Percentiles rank a stretch among this genome's conserved stretches.
Evolutionary conservation across 2,113 vertebrate species (phyloP).

Genomic region (Paratilapia polleni): DNA sequence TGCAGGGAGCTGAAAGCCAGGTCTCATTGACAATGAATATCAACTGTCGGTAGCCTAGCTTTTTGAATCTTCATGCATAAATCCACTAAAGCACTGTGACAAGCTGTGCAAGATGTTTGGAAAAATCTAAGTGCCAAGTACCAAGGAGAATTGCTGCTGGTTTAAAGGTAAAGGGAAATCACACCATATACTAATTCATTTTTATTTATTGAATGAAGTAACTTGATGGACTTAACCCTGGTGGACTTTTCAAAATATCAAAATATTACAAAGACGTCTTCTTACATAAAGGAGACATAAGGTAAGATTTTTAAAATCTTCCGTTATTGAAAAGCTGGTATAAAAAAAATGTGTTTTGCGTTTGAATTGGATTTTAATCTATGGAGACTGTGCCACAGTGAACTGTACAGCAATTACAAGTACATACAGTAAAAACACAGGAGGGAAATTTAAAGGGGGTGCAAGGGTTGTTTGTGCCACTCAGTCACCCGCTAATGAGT

Average conservation of each 20-base stretch:
- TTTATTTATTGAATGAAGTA: too few species aligned
- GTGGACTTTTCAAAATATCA: not conserved
- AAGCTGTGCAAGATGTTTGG: not conserved
- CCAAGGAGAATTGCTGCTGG: not conserved
- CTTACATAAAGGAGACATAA: not conserved
- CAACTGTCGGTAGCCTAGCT: not conserved
- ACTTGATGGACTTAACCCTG: not conserved
- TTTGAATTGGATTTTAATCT: not conserved
- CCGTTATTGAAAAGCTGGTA: not conserved
- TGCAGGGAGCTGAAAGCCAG: not conserved
- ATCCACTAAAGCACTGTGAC: not conserved
- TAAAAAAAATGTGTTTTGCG: not conserved
- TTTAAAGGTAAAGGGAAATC: not conserved
- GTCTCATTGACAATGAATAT: not conserved
- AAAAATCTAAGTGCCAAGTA: not conserved
- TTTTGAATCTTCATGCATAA: not conserved
- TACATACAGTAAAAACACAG: conserved; percentile 63
- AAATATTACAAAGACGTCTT: not conserved
- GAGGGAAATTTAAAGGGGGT: conserved; percentile 60
- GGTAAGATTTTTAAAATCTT: not conserved
- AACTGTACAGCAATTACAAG: conserved; percentile 63
- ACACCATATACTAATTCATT: not conserved
- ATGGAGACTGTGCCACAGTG: conserved; percentile 8
- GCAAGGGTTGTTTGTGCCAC: conserved; percentile 89
- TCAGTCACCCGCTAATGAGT: conserved; percentile 99